Evolutionary conservation across 2,797 vertebrate species (phyloP).

Genomic region (Sebastiscus tertius): DNA sequence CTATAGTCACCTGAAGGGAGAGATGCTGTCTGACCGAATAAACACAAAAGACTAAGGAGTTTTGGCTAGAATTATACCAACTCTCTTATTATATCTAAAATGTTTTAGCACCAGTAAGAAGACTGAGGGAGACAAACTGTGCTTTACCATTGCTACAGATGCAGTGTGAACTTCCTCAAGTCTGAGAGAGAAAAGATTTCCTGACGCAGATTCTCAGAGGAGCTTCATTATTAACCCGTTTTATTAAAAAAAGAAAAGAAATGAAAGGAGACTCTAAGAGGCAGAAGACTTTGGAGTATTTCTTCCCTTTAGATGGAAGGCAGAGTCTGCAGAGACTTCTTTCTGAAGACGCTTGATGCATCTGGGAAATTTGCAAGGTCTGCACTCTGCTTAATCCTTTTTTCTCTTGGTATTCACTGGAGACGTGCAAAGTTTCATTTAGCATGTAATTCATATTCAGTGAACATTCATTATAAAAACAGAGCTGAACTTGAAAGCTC

Average conservation of each 20-base stretch:
- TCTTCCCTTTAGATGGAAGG: background rate
- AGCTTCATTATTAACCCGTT: background rate
- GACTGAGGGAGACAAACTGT: background rate
- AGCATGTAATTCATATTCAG: background rate
- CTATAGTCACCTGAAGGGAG: background rate
- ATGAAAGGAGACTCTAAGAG: background rate
- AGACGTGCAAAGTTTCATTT: background rate
- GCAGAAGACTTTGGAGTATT: background rate
- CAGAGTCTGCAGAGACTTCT: background rate
- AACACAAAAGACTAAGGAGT: background rate
- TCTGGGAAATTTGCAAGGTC: background rate
- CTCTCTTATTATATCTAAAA: background rate
- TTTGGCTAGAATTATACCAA: background rate
- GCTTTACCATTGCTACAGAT: background rate
- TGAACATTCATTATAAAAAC: background rate
- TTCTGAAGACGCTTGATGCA: background rate
- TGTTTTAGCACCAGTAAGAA: background rate
- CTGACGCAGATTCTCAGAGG: background rate
- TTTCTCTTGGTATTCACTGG: background rate
- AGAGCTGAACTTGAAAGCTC: background rate
- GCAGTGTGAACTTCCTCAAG: too few relatives aligned
- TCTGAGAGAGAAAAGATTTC: background rate
- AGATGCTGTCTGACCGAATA: background rate
- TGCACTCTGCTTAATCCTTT: background rate
- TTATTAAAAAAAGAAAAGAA: background rate